Evolutionary conservation across 2,888 invertebrate species (phyloP), one percentile per base, ranked within the genome.

Genomic region (Drosophila merina): DNA sequence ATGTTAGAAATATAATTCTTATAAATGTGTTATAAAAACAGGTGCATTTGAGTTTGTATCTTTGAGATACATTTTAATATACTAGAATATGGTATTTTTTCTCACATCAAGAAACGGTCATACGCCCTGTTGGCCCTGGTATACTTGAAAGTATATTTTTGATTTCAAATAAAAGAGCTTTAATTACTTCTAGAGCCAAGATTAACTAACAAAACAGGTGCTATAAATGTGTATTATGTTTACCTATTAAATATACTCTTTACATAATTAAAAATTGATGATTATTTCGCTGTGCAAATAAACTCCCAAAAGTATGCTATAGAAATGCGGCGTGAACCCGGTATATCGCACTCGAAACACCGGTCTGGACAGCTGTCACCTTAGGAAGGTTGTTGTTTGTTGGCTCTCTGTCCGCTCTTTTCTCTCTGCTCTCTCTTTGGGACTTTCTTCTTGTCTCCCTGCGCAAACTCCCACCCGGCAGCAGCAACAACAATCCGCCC

Each of bases 401-500:
- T 28, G 57, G 44, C 42, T 20, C 28, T 28, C 44, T 20, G 26
- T 14, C 14, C 52, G 25, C 52, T 42, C 25, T 47, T 33, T n/a
- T 49, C 42, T 25, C 31, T 12, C 26, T 2, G 40, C 40, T 40
- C 59, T 45, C 45, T 60, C 36, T 45, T 42, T 3, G 14, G 38
- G 20, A 36, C 47, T 40, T 60, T 58, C 38, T 30, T 60, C 60
- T 9, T 1, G n/a, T 8, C 33, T 31, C 38, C 49, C 64, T 63
- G 51, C 64, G 64, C 63, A 63, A 63, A 63, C 50, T 49, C 63
- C 63, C 63, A 63, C 50, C 40, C 48, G 9, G 28, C 20, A 42
- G 40, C 20, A 42, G 20, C 40, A 49, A 42, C 59, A 59, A 57
- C 42, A 44, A 57, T 28, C 28, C 57, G 28, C 51, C 28, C 59